These are phyloP conservation scores for Anser brachyrhynchus DNA, from an alignment of 2,113 vertebrate genomes.

Conservation along the genomic window DNA sequence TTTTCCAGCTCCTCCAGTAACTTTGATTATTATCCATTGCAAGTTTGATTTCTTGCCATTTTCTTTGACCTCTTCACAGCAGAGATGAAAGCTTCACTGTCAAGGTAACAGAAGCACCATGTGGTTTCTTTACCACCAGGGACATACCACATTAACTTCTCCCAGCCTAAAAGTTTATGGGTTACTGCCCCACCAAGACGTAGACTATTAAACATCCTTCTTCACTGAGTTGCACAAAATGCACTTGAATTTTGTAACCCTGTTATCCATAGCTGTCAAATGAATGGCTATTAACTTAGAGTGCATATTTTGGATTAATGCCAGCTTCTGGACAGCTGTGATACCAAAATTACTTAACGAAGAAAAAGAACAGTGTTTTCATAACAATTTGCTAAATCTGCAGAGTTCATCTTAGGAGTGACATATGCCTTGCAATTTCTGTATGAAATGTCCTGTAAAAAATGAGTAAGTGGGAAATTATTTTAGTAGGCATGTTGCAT, in stretches of 20 bases:
- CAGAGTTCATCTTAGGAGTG: neutral
- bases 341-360: conserved; percentile 14
- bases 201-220: conserved; percentile 28
- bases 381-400: neutral
- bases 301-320: neutral
- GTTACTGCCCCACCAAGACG: neutral
- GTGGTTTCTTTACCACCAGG: conserved; percentile 15
- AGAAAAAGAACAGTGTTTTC: neutral
- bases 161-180: conserved; percentile 5
- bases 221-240: conserved; percentile 4
- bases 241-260: neutral
- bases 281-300: neutral
- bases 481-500: neutral
- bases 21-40: conserved; percentile 64
- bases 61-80: conserved; percentile 50
- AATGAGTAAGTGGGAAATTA: neutral
- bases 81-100: conserved; percentile 44
- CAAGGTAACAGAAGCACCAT: neutral
- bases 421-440: neutral
- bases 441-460: neutral
- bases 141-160: conserved; percentile 21
- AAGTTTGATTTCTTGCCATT: conserved; percentile 66
- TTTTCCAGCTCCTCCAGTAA: conserved; percentile 59
- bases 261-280: neutral
- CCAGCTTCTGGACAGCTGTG: neutral